Percentiles rank a stretch among this genome's conserved stretches.
Conservation (phyloP, 2,797 vertebrate genomes). For the Gadopsis marmoratus region DNA sequence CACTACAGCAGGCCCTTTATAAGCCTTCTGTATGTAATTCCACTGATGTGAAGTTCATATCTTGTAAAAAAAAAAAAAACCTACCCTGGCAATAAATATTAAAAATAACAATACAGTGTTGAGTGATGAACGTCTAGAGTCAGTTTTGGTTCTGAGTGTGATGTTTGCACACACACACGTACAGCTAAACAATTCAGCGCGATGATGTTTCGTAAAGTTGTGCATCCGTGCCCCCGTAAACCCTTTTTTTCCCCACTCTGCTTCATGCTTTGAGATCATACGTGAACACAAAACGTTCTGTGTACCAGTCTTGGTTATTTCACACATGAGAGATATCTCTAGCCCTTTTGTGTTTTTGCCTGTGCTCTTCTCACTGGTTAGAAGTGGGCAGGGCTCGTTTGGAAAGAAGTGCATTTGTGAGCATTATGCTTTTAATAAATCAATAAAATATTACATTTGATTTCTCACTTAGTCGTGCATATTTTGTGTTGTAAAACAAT, state of each 20-base stretch:
- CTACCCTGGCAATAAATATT: constrained; percentile 26
- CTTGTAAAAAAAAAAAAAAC: constrained; percentile 8
- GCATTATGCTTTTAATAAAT: no score
- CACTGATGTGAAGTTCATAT: neutral
- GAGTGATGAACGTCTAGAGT: neutral
- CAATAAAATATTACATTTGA: no score
- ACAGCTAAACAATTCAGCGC: neutral
- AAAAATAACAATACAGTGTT: neutral
- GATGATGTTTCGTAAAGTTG: neutral
- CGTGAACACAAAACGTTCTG: neutral
- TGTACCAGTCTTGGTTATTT: neutral
- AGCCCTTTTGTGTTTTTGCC: neutral
- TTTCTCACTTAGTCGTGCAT: neutral
- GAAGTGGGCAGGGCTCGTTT: no score
- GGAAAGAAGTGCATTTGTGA: neutral
- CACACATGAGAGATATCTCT: neutral
- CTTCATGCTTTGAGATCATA: neutral
- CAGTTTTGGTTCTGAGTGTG: neutral
- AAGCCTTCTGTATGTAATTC: constrained; percentile 9
- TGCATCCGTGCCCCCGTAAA: neutral
- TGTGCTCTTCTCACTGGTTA: neutral
- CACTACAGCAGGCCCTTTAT: neutral
- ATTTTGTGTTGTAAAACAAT: neutral
- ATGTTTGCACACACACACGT: neutral
- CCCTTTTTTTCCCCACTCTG: neutral